Base-by-base conservation (phyloP, 2,797 vertebrate species). In the Nyctibius grandis region DNA sequence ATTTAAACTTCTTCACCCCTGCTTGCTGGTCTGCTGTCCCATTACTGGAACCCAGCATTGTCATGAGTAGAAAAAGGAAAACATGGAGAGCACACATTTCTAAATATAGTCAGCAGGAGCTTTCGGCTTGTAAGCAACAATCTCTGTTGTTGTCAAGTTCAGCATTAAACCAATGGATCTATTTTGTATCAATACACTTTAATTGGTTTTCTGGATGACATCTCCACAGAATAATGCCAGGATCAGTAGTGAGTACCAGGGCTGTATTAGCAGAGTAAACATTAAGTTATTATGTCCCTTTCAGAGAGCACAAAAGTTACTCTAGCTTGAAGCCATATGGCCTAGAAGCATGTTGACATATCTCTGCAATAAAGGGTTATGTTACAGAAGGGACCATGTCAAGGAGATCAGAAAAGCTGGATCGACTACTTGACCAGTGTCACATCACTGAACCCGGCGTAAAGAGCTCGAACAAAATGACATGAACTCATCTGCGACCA, bases 401-500 rank as follows among this genome's bases (percentile, higher is more conserved):
- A n/a, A 96, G 94, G 89, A 93, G 87, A 96, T 96, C 95, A 94
- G 93, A 95, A 96, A 96, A 88, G 94, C 82, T 81, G 84, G 89
- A 95, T 95, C 80, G 8, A 97, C 97, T 92, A 91, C 96, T 97
- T 93, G 94, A 96, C 97, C 89, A 82, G 94, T 92, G 96, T 98
- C 97, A 97, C 95, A 95, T 77, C 86, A 75, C 72, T 77, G 94
- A 95, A 72, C 84, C 63, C 85, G 4, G 63, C 9, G 68, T 91
- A 96, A 96, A 96, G 95, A 91, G 97, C 96, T 92, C 47, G 53
- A 97, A 97, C 94, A 95, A 84, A 88, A 93, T 96, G 94, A 95
- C 95, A 96, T 50, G 81, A 94, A 96, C 96, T 96, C 96, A 92
- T 97, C 97, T 97, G 97, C 63, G 94, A 84, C 97, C 97, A 98